Evolutionary conservation across 1,140 invertebrate genomes (phyloP), one percentile per base, ranked within the genome.

Genomic region (Hyphantria cunea): DNA sequence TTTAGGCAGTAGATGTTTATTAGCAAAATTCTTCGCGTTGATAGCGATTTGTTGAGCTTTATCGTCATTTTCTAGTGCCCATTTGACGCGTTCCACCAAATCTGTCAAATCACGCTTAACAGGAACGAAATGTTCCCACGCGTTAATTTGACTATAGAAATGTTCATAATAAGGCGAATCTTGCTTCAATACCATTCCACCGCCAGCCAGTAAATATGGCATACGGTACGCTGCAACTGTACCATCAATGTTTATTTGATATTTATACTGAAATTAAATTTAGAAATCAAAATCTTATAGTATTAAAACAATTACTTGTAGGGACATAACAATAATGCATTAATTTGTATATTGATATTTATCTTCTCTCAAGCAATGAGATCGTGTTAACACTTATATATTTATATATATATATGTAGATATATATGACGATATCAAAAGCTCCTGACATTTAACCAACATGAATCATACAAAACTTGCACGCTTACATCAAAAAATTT

Each of bases 181-280:
- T 89, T 98, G 97, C 91, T 99, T 99, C 0, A 99, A 92, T 9
- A 99, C 95, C 41, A 98, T 87, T 14, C 96, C 95, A 80, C 96
- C 95, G 8, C 98, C 97, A 58, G 93, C 95, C 54, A 99, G 84
- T 10, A 99, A 92, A 88, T 98, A 99, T 0, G 98, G 98, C 60
- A 98, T 94, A 72, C 98, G 92, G 91, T 99, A 99, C 0, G 98
- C 96, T 44, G 98, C 98, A 14, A 99, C 98, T 59, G 97, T 98
- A 13, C 98, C 98, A 93, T 99, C 98, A 48, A 99, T 94, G 82
- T 95, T 98, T 14, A 99, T 84, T 91, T 98, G 97, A 91, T 98
- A 99, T 92, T 99, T 99, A 78, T 97, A 98, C 97, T 99, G 91
- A 72, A 94, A 93, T 44, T 45, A 61, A 31, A 56, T 39, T 0